Base-by-base conservation (phyloP, 2,113 vertebrate genomes). In the Hepsetus odoe region DNA sequence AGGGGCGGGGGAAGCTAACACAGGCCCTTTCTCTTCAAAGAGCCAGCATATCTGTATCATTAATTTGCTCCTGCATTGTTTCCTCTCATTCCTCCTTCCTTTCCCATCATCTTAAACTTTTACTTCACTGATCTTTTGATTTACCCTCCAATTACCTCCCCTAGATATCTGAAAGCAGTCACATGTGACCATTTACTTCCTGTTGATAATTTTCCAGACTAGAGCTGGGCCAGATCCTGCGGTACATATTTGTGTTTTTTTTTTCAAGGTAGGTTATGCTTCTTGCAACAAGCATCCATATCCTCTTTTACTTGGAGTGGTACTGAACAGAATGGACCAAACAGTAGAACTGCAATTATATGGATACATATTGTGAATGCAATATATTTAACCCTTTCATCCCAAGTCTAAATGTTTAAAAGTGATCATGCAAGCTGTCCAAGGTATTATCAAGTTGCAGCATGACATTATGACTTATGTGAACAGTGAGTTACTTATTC, bases 11-110 rank as follows among this genome's bases (percentile, higher is more conserved):
- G 72, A 81, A 81, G 71, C 80, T 51, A 65, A 65, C 33, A 55
- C 58, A 46, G 74, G 59, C 13, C 56, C 69, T 72, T 5, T 24
- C 66, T 81, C 66, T 81, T 81, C 66, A 81, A 70, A 71, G 79
- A 56, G 7, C 42, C 12, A 71, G 73, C 64, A 46, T 42, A 76
- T 75, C 72, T 53, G 24, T 69, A 67, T 18, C 65, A 78, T 75
- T 74, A 46, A 78, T 69, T 62, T 44, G 35, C 49, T 72, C 62
- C 58, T 72, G 73, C 75, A 53, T 58, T 65, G 59, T 75, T 79
- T 71, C 68, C 66, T 24, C 28, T 74, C 8, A 33, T 74, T 75
- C 33, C 56, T 42, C 35, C 30, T 68, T 72, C 35, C 44, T 74
- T 64, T 40, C 32, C 72, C 49, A 32, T 83, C 76, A 40, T 70